Percentiles rank a stretch among this genome's conserved stretches.
Evolutionary conservation across 2,797 vertebrate species (phyloP).

Genomic region (Siniperca undulata): DNA sequence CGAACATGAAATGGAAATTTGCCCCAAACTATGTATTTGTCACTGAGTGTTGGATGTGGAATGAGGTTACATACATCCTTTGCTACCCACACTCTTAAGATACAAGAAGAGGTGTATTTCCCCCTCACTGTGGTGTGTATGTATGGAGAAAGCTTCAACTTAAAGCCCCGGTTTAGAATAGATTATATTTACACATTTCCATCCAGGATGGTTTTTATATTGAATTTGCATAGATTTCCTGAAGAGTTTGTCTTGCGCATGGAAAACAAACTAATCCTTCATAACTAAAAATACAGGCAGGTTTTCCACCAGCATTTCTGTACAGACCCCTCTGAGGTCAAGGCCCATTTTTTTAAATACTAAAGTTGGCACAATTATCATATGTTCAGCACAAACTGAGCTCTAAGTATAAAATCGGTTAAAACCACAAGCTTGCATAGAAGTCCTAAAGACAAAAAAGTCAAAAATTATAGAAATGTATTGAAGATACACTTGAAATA

Average conservation of each 20-base stretch:
- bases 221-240: conserved; percentile 73
- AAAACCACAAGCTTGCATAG: neutral
- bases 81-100: conserved; percentile 71
- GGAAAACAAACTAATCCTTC: conserved; percentile 49
- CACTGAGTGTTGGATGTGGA: conserved; percentile 77
- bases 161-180: conserved; percentile 69
- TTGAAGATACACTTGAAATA: neutral
- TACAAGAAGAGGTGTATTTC: conserved; percentile 68
- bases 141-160: conserved; percentile 50
- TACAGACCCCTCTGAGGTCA: conserved; percentile 56
- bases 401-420: neutral
- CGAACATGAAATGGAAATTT: conserved; percentile 85
- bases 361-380: conserved; percentile 34
- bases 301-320: conserved; percentile 40
- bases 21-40: conserved; percentile 84
- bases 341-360: conserved; percentile 25
- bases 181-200: conserved; percentile 65
- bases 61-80: conserved; percentile 79
- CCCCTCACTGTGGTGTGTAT: conserved; percentile 33
- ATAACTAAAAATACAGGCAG: conserved; percentile 35
- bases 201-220: conserved; percentile 42
- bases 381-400: conserved; percentile 5
- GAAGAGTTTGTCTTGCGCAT: conserved; percentile 45
- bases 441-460: neutral
- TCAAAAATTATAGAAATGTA: neutral